A percentile compares a stretch with the other conserved stretches of the same genome.
Conservation (phyloP, 1,140 invertebrate genomes). For the Sminthurinus signatus region DNA sequence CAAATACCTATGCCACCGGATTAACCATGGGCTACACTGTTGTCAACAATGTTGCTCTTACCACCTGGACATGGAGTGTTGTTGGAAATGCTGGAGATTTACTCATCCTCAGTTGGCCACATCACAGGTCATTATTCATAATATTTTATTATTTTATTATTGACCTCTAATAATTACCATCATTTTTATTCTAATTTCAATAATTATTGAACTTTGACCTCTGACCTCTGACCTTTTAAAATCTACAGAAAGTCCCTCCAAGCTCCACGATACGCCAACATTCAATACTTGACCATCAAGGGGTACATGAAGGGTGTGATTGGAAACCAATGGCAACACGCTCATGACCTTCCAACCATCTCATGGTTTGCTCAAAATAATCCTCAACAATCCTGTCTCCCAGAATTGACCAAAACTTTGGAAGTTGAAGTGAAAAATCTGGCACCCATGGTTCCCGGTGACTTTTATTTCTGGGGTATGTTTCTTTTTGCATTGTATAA, state of each 20-base stretch:
- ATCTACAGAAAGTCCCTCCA: background rate
- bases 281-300: slow-evolving; percentile 19
- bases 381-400: slow-evolving; percentile 1
- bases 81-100: slow-evolving; percentile 21
- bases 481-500: too few species aligned
- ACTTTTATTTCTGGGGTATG: slow-evolving; percentile 20
- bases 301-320: slow-evolving; percentile 16
- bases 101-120: slow-evolving; percentile 31
- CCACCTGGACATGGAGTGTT: slow-evolving; percentile 30
- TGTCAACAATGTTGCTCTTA: slow-evolving; percentile 13
- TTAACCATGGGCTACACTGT: slow-evolving; percentile 23
- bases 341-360: slow-evolving; percentile 15
- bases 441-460: background rate
- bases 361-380: slow-evolving; percentile 7
- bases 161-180: too few species aligned
- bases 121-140: slow-evolving; percentile 20
- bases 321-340: slow-evolving; percentile 5
- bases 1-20: slow-evolving; percentile 1
- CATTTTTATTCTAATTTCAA: too few species aligned
- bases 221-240: too few species aligned
- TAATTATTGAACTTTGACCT: too few species aligned
- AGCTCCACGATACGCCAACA: background rate
- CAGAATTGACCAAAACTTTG: slow-evolving; percentile 4
- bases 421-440: slow-evolving; percentile 6
- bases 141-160: too few species aligned